These are phyloP conservation scores for Cephus pulcher DNA, from an alignment of 2,888 invertebrate species.

Conservation along the genomic window DNA sequence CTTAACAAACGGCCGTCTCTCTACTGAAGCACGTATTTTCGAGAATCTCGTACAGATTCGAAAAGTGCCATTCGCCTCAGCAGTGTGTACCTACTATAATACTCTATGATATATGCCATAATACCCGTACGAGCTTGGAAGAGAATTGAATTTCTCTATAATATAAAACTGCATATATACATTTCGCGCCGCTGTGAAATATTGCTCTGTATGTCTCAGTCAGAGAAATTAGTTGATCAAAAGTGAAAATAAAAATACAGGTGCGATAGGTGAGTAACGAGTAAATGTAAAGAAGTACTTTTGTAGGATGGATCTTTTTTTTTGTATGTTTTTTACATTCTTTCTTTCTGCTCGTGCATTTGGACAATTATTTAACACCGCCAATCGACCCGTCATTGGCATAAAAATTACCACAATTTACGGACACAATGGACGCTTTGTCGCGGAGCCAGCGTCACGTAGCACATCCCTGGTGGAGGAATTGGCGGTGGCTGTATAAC, in stretches of 20 bases:
- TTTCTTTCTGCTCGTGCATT: not conserved
- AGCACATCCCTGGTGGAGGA: not conserved
- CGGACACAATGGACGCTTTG: conserved; percentile 40
- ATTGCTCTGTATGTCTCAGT: not conserved
- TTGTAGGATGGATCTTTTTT: not conserved
- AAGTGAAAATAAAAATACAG: not conserved
- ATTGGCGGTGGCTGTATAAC: not conserved
- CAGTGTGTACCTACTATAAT: not conserved
- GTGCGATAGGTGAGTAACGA: not conserved
- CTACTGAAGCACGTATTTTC: not conserved
- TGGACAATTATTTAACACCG: conserved; percentile 1
- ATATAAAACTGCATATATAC: not conserved
- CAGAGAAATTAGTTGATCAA: not conserved
- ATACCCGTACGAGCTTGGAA: not conserved
- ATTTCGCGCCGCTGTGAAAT: not conserved
- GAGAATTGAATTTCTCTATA: not conserved
- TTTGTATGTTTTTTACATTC: not conserved
- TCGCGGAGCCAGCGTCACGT: conserved; percentile 16
- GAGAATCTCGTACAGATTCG: not conserved
- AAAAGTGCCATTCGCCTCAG: not conserved
- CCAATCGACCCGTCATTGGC: conserved; percentile 23
- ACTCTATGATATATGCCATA: not conserved
- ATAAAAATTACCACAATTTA: conserved; percentile 42
- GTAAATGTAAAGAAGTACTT: not conserved
- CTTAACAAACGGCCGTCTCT: not conserved